These are phyloP conservation scores for Neoaliturus tenellus DNA, from an alignment of 2,888 invertebrate genomes.

Conservation along the genomic window DNA sequence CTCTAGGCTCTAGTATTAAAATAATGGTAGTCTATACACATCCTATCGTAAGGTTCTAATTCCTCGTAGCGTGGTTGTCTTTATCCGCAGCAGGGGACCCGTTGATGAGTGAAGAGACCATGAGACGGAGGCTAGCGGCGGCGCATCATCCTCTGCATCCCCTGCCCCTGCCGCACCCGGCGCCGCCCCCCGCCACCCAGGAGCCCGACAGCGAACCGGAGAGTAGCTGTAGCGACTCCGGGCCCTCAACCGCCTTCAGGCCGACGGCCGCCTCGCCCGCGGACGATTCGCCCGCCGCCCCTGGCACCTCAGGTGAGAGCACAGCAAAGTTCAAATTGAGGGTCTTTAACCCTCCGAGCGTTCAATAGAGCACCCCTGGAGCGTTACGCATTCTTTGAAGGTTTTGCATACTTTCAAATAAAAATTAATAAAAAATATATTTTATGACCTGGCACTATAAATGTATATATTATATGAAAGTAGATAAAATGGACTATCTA, in stretches of 20 bases:
- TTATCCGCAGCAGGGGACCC: constrained; percentile 63
- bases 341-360: too few relatives aligned
- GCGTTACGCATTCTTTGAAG: too few relatives aligned
- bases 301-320: constrained; percentile 66
- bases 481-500: too few relatives aligned
- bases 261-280: constrained; percentile 57
- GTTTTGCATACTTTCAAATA: too few relatives aligned
- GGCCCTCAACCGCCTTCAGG: constrained; percentile 68
- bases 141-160: constrained; percentile 62
- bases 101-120: constrained; percentile 66
- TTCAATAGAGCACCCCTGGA: too few relatives aligned
- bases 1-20: too few relatives aligned
- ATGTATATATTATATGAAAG: too few relatives aligned
- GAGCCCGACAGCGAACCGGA: constrained; percentile 67
- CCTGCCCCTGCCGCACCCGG: constrained; percentile 54
- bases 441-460: too few relatives aligned
- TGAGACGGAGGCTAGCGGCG: constrained; percentile 66
- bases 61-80: constrained; percentile 59
- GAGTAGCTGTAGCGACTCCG: constrained; percentile 71
- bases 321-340: too few relatives aligned
- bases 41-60: constrained; percentile 49
- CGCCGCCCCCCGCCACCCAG: constrained; percentile 69
- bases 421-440: too few relatives aligned
- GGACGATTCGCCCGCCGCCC: constrained; percentile 63
- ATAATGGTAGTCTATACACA: background rate